These are phyloP conservation scores for Trichogramma evanescens DNA, from an alignment of 2,888 invertebrate genomes.

Conservation along the genomic window DNA sequence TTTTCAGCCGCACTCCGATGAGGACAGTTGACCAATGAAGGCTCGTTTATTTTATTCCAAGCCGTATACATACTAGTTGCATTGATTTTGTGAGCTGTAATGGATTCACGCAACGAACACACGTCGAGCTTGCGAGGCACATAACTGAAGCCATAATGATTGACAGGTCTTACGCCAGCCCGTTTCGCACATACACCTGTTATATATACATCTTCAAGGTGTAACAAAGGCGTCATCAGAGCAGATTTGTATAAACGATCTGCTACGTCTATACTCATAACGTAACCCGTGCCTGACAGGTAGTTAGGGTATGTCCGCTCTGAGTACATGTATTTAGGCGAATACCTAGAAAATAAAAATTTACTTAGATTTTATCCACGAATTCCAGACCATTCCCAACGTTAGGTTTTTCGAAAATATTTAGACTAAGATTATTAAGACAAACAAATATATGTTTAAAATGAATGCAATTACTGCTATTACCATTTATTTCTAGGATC, in stretches of 20 bases:
- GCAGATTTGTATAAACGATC: constrained; percentile 61
- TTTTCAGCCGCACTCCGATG: not conserved
- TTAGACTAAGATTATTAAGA: too few relatives aligned
- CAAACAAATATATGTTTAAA: not conserved
- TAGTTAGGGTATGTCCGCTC: constrained; percentile 70
- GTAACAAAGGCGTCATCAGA: constrained; percentile 62
- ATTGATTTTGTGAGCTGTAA: constrained; percentile 54
- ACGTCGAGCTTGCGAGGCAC: constrained; percentile 48
- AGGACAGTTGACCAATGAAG: not conserved
- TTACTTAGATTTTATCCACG: not conserved
- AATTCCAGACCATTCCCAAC: not conserved
- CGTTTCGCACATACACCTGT: constrained; percentile 66
- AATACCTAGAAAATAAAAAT: constrained; percentile 53
- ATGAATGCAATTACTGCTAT: not conserved
- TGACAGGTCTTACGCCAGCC: constrained; percentile 55
- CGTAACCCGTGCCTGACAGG: constrained; percentile 75
- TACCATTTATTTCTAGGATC: constrained; percentile 73
- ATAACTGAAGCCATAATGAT: constrained; percentile 62
- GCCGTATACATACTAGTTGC: constrained; percentile 48
- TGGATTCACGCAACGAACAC: constrained; percentile 51
- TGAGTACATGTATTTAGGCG: constrained; percentile 71
- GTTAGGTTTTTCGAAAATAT: too few relatives aligned
- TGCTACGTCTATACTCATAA: constrained; percentile 64
- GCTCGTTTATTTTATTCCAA: constrained; percentile 38
- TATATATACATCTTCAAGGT: constrained; percentile 72